Base-by-base conservation (phyloP, 2,113 vertebrate species). In the Polypterus bichir region DNA sequence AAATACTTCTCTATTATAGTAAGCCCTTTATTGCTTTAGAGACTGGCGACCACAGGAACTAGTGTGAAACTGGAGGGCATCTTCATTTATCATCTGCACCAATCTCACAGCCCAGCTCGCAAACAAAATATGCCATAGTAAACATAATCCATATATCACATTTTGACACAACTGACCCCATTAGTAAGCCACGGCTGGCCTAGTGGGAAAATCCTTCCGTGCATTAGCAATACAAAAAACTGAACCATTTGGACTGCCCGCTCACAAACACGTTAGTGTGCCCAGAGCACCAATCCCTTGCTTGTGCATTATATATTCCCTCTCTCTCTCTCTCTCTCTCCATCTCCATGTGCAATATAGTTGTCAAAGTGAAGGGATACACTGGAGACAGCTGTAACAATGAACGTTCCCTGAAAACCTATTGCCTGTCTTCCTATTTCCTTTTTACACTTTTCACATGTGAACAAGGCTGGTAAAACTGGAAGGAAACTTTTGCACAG, bases 91-190 rank as follows among this genome's bases (percentile, higher is more conserved):
- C 87, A 87, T 77, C 75, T 65, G 71, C 73, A 83, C 80, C 70
- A 59, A 71, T 78, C 77, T 80, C 81, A 69, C 70, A 64, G 77
- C 75, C 81, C 71, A 67, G 63, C 74, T 81, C 66, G 52, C 78
- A 77, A 86, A 83, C 79, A 72, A 85, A 89, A 84, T 82, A 82
- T 74, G 83, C 78, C 83, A 80, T 2, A 51, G 82, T 86, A 90
- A 92, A 91, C 81, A 87, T 76, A 78, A 87, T 81, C 88, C 86
- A 92, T 87, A 87, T 65, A 89, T 86, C 88, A 88, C 74, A 68
- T 47, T 49, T 68, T 78, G 81, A 78, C 83, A 76, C 4, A 0
- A 61, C 64, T 60, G 71, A 81, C 76, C 79, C 76, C 74, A 75
- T 77, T 69, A 83, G 70, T 0, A 1, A 78, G 60, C 69, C 46